Evolutionary conservation across 2,888 invertebrate species (phyloP).

Genomic region (Cephus pulcher): DNA sequence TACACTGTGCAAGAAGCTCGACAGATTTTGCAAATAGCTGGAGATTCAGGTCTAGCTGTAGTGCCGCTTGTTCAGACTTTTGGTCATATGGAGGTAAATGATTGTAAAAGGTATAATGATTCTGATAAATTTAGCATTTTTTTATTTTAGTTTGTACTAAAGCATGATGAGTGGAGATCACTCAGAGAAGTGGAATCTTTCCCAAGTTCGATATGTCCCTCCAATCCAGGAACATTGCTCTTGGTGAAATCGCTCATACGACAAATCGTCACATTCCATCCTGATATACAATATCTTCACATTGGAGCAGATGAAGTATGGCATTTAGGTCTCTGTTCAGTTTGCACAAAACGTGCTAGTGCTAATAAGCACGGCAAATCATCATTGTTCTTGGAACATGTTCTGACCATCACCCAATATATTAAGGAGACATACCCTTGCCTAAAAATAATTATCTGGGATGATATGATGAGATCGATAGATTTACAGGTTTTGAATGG

Average conservation of each 20-base stretch:
- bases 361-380: constrained; percentile 69
- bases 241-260: constrained; percentile 77
- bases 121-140: background rate
- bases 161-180: constrained; percentile 75
- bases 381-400: constrained; percentile 76
- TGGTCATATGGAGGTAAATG: constrained; percentile 80
- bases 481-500: constrained; percentile 71
- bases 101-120: background rate
- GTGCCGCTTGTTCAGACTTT: constrained; percentile 89
- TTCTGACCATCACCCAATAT: constrained; percentile 72
- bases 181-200: constrained; percentile 76
- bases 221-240: constrained; percentile 72
- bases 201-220: constrained; percentile 82
- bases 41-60: constrained; percentile 74
- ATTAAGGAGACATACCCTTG: constrained; percentile 74
- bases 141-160: constrained; percentile 74
- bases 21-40: constrained; percentile 76
- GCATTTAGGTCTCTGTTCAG: constrained; percentile 75
- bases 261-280: constrained; percentile 78
- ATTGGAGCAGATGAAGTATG: constrained; percentile 89
- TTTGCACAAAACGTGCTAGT: constrained; percentile 69
- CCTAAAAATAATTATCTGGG: constrained; percentile 83
- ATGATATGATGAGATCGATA: constrained; percentile 83
- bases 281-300: constrained; percentile 76
- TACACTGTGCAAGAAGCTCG: constrained; percentile 78